phyloP scores from a whole-genome alignment of 1,140 invertebrate genomes.

The Monochamus saltuarius region DNA sequence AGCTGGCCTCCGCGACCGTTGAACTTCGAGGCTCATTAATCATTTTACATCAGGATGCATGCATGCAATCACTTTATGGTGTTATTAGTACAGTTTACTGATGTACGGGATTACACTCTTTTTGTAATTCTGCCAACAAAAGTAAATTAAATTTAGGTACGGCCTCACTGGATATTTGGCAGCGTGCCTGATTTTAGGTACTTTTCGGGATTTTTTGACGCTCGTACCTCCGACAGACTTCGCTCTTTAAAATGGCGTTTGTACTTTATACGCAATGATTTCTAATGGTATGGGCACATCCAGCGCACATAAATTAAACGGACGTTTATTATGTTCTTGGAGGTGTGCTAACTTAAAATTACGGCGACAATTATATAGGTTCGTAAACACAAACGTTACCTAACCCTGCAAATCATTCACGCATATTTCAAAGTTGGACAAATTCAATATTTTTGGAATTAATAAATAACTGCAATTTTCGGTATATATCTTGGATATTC shows the following conservation, averaged over 20 bases:
- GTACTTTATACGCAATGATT: slow-evolving; percentile 2
- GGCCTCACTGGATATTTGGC: slow-evolving; percentile 16
- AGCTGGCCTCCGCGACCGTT: no score
- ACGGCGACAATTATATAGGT: slow-evolving; percentile 4
- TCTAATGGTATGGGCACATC: background rate
- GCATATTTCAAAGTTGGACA: no score
- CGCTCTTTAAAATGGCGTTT: slow-evolving; percentile 5
- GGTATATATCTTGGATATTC: no score
- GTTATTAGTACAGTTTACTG: slow-evolving; percentile 3
- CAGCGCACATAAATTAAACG: background rate
- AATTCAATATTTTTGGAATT: no score
- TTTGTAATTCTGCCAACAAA: slow-evolving; percentile 18
- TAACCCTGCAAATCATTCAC: background rate
- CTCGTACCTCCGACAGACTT: background rate
- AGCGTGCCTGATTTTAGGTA: background rate
- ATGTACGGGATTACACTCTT: slow-evolving; percentile 9
- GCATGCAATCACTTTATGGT: slow-evolving; percentile 13
- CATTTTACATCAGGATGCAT: slow-evolving; percentile 5
- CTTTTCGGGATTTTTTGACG: background rate
- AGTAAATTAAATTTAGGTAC: slow-evolving; percentile 19
- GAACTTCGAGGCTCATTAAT: slow-evolving; percentile 9
- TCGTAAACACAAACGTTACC: slow-evolving; percentile 8
- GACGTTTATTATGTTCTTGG: slow-evolving; percentile 12
- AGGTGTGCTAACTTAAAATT: slow-evolving; percentile 11
- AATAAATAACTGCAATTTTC: no score